Conservation (phyloP, 2,797 vertebrate species). For the Odontamblyopus lacepedii region DNA sequence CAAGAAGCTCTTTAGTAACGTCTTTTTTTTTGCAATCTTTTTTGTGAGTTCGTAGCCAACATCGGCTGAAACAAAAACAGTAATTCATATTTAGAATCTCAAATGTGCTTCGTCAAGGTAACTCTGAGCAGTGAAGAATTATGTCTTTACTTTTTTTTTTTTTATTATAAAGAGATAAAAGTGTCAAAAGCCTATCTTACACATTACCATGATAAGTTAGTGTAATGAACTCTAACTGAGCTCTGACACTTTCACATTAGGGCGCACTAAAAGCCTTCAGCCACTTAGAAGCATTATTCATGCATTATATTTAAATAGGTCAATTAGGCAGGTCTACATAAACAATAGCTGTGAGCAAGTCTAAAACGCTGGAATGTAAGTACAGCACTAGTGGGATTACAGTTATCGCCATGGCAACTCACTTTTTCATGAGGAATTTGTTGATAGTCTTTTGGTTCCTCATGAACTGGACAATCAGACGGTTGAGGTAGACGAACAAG, state of each 20-base stretch:
- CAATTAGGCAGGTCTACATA: background rate
- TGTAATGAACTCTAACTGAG: background rate
- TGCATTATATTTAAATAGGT: slow-evolving; percentile 3
- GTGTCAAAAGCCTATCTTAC: too few relatives aligned
- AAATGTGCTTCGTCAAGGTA: too few relatives aligned
- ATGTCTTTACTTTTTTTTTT: too few relatives aligned
- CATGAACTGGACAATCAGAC: slow-evolving; percentile 96
- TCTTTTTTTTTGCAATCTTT: too few relatives aligned
- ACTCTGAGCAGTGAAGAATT: too few relatives aligned
- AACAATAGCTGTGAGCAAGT: background rate
- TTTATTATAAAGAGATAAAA: too few relatives aligned
- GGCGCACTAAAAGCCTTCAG: background rate
- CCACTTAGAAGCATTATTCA: background rate
- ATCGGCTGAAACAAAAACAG: too few relatives aligned
- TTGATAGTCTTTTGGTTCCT: slow-evolving; percentile 96
- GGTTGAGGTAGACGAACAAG: slow-evolving; percentile 93
- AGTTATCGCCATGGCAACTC: slow-evolving; percentile 53
- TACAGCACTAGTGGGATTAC: background rate
- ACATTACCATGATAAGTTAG: too few relatives aligned
- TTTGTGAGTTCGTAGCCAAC: too few relatives aligned
- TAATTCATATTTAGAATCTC: too few relatives aligned
- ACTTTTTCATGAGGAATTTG: slow-evolving; percentile 99
- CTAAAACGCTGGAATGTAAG: background rate
- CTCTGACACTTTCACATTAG: slow-evolving; percentile 3
- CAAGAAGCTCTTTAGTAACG: too few relatives aligned